A percentile compares a stretch with the other conserved stretches of the same genome.
phyloP scores from a whole-genome alignment of 2,888 invertebrate species.

The Blastobasis adustella region DNA sequence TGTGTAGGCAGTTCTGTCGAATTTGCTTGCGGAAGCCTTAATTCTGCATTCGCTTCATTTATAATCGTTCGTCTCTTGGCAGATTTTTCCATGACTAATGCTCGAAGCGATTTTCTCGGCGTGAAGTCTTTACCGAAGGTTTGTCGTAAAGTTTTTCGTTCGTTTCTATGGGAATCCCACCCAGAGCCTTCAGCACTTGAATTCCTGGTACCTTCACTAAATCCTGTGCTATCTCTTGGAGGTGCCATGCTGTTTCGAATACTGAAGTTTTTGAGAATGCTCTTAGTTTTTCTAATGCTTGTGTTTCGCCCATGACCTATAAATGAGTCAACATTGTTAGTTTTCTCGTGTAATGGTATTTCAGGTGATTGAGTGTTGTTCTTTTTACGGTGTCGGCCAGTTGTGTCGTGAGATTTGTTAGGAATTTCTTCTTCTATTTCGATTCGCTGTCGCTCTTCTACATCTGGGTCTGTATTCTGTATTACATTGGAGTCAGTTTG shows the following conservation, averaged over 20 bases:
- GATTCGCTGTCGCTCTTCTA: slow-evolving; percentile 3
- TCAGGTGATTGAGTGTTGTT: slow-evolving; percentile 35
- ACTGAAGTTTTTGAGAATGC: slow-evolving; percentile 28
- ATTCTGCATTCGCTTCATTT: slow-evolving; percentile 24
- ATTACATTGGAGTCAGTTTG: no score
- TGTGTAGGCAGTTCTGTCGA: slow-evolving; percentile 17
- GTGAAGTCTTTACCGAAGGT: slow-evolving; percentile 60
- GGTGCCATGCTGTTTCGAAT: slow-evolving; percentile 35
- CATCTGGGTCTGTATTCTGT: slow-evolving; percentile 5
- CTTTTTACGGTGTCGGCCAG: slow-evolving; percentile 31
- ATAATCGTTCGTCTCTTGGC: slow-evolving; percentile 41
- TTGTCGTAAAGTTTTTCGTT: slow-evolving; percentile 52
- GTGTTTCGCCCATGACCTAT: slow-evolving; percentile 31
- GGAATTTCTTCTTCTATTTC: slow-evolving; percentile 15
- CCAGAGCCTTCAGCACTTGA: slow-evolving; percentile 56
- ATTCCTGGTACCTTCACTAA: slow-evolving; percentile 38
- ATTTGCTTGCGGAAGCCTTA: slow-evolving; percentile 16
- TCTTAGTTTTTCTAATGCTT: slow-evolving; percentile 39
- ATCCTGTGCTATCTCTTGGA: slow-evolving; percentile 32
- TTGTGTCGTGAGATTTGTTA: slow-evolving; percentile 34
- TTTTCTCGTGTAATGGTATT: slow-evolving; percentile 30
- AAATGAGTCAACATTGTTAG: slow-evolving; percentile 32
- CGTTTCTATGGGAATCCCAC: slow-evolving; percentile 63
- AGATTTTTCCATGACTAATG: slow-evolving; percentile 59
- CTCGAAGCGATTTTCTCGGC: slow-evolving; percentile 50